Evolutionary conservation across 2,888 invertebrate species (phyloP).

Genomic region (Drosophila multiciliata): DNA sequence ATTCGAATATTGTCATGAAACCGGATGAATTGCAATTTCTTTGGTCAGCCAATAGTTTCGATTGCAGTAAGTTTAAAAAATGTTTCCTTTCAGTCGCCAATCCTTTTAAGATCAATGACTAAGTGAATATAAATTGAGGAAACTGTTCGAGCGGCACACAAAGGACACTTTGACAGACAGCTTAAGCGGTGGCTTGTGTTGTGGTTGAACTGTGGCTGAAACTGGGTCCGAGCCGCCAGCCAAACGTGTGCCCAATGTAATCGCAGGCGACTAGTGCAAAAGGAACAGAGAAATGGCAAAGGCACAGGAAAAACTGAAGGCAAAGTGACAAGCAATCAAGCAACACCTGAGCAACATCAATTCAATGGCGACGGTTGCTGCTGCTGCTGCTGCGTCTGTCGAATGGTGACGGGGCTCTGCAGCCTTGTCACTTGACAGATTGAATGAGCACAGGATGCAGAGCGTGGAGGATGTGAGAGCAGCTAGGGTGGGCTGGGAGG

Average conservation of each 20-base stretch:
- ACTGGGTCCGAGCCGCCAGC: constrained; percentile 42
- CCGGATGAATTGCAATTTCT: neutral
- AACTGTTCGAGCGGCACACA: constrained; percentile 30
- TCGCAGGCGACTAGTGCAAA: constrained; percentile 55
- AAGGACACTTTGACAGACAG: constrained; percentile 64
- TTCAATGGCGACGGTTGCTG: constrained; percentile 28
- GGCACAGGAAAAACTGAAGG: constrained; percentile 1
- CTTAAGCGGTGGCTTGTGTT: constrained; percentile 35
- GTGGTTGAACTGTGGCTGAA: constrained; percentile 17
- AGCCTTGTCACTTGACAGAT: constrained; percentile 51
- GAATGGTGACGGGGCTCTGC: constrained; percentile 37
- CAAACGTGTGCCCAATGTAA: constrained; percentile 64
- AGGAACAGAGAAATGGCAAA: constrained; percentile 33
- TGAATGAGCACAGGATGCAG: constrained; percentile 6
- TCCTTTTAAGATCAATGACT: neutral
- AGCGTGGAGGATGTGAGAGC: neutral
- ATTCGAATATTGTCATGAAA: neutral
- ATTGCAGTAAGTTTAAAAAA: neutral
- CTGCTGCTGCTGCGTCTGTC: constrained; percentile 24
- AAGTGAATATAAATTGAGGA: constrained; percentile 11
- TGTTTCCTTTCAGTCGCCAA: neutral
- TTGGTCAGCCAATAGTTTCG: neutral
- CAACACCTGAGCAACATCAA: constrained; percentile 47
- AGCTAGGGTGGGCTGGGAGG: constrained; percentile 3
- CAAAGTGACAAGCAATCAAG: constrained; percentile 23